These are phyloP conservation scores for Syngnathus rostellatus DNA, from an alignment of 2,797 vertebrate genomes.

Conservation along the genomic window DNA sequence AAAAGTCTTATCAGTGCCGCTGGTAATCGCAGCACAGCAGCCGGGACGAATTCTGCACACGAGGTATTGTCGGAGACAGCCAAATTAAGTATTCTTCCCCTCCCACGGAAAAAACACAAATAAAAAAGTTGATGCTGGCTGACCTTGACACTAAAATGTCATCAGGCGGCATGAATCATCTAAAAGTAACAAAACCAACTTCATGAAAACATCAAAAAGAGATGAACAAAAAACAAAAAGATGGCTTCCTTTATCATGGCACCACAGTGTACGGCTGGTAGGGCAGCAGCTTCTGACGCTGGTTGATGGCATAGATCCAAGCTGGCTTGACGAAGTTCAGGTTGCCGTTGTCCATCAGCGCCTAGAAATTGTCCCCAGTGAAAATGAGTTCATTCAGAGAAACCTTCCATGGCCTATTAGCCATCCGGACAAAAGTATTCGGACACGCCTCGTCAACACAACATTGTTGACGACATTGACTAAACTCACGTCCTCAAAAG, in stretches of 20 bases:
- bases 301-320: conserved; percentile 83
- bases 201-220: neutral
- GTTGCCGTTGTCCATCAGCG: conserved; percentile 78
- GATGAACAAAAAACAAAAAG: neutral
- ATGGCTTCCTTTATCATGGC: conserved; percentile 51
- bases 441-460: too few relatives aligned
- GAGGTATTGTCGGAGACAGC: neutral
- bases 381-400: neutral
- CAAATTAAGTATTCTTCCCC: neutral
- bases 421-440: too few relatives aligned
- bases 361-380: conserved; percentile 53
- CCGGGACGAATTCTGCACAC: neutral
- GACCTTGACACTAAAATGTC: neutral
- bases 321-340: conserved; percentile 82
- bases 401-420: neutral
- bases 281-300: conserved; percentile 78
- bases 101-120: neutral
- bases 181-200: neutral
- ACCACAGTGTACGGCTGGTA: conserved; percentile 84
- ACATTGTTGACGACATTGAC: neutral
- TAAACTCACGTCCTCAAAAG: conserved; percentile 81
- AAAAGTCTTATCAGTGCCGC: neutral
- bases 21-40: neutral
- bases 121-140: neutral
- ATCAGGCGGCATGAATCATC: neutral